Conservation (phyloP, 2,888 invertebrate species). For the Eupeodes latifasciatus region DNA sequence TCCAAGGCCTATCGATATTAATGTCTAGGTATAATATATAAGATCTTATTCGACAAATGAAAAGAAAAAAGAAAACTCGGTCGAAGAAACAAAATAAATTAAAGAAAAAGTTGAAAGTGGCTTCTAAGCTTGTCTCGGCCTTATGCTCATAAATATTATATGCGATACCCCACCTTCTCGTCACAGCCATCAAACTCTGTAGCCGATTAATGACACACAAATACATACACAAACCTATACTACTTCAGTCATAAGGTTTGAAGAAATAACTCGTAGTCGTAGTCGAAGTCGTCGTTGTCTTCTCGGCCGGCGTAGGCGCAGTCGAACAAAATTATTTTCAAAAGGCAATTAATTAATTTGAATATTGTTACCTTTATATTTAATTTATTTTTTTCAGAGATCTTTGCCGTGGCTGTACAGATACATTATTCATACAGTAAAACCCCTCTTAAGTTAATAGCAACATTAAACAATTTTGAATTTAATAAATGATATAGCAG, state of each 20-base stretch:
- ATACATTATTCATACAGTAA: slow-evolving; percentile 1
- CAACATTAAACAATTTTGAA: too few species aligned
- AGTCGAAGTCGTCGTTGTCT: background rate
- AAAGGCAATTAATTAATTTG: slow-evolving; percentile 75
- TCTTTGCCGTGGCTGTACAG: slow-evolving; percentile 22
- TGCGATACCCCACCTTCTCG: slow-evolving; percentile 41
- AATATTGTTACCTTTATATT: slow-evolving; percentile 69
- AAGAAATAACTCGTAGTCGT: background rate
- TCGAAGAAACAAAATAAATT: slow-evolving; percentile 32
- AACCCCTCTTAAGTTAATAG: background rate
- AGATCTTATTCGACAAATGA: background rate
- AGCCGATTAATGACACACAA: slow-evolving; percentile 54
- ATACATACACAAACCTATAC: slow-evolving; percentile 1
- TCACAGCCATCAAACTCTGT: slow-evolving; percentile 43
- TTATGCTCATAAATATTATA: slow-evolving; percentile 33
- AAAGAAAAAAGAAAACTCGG: slow-evolving; percentile 28
- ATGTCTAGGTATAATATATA: background rate
- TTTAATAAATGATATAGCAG: too few species aligned
- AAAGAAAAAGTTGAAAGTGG: slow-evolving; percentile 69
- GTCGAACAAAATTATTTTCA: slow-evolving; percentile 70
- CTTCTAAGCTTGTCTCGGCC: slow-evolving; percentile 40
- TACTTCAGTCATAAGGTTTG: background rate
- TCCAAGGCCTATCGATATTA: background rate
- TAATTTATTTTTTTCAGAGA: slow-evolving; percentile 56
- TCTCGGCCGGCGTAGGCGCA: slow-evolving; percentile 57